Percentiles rank a stretch among this genome's conserved stretches.
phyloP scores from a whole-genome alignment of 2,797 vertebrate species.

The Oreortyx pictus region DNA sequence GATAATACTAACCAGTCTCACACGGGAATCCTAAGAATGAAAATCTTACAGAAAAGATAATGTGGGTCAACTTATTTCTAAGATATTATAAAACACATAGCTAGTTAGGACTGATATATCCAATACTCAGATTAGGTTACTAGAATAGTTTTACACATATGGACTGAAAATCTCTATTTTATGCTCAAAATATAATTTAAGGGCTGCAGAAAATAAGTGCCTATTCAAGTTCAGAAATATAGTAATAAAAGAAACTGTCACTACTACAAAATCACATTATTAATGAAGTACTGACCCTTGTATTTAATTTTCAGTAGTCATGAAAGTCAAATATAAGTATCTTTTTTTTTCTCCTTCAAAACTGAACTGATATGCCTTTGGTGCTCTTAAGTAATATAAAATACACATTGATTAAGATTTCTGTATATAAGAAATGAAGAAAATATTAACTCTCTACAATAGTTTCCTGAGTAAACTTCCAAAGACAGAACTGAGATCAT shows the following conservation, averaged over 20 bases:
- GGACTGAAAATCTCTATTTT: neutral
- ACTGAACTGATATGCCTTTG: neutral
- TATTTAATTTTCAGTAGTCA: neutral
- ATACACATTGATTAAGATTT: neutral
- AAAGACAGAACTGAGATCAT: neutral
- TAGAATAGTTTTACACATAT: neutral
- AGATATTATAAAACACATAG: neutral
- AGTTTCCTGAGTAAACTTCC: neutral
- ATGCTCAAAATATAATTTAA: neutral
- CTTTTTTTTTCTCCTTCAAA: neutral
- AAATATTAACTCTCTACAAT: neutral
- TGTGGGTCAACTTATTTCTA: neutral
- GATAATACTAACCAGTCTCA: neutral
- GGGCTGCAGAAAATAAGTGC: neutral
- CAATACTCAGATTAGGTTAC: neutral
- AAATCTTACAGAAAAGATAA: slow-evolving; percentile 17
- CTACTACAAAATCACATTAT: neutral
- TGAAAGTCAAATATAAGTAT: neutral
- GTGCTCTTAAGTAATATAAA: neutral
- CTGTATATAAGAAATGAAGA: neutral
- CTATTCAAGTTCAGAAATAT: neutral
- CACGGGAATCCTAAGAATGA: slow-evolving; percentile 7
- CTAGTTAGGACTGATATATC: neutral
- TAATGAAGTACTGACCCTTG: neutral
- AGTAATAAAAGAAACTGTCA: neutral